These are phyloP conservation scores for Clupea harengus DNA, from an alignment of 2,113 vertebrate species.

Conservation along the genomic window DNA sequence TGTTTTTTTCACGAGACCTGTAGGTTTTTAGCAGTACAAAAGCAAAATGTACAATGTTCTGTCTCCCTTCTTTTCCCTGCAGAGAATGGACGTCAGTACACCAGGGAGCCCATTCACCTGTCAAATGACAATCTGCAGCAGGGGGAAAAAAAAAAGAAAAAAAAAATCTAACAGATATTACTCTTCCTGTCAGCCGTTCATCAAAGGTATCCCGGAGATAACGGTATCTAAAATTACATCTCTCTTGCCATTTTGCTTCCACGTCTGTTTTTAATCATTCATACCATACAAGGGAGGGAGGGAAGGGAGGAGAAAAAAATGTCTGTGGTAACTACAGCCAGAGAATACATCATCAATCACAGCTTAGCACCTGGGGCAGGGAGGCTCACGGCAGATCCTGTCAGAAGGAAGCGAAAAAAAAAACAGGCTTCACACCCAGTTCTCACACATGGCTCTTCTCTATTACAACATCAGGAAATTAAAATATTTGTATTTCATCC, in stretches of 20 bases:
- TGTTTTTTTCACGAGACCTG: not conserved
- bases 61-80: not conserved
- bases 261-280: slow-evolving; percentile 40
- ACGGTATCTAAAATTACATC: slow-evolving; percentile 50
- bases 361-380: slow-evolving; percentile 35
- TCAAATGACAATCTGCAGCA: slow-evolving; percentile 4
- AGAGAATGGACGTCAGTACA: not conserved
- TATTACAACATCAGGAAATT: not conserved
- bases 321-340: slow-evolving; percentile 30
- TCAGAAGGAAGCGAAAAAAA: slow-evolving; percentile 9
- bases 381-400: slow-evolving; percentile 31
- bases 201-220: slow-evolving; percentile 37
- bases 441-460: not conserved
- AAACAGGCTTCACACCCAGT: not conserved
- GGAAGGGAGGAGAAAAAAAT: slow-evolving; percentile 9
- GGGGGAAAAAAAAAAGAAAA: not conserved
- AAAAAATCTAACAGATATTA: not conserved
- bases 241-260: slow-evolving; percentile 23
- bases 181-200: slow-evolving; percentile 40
- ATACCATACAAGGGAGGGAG: slow-evolving; percentile 18
- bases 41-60: not conserved
- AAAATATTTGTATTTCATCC: not conserved
- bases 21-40: not conserved
- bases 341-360: slow-evolving; percentile 46
- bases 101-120: not conserved